Evolutionary conservation across 2,797 vertebrate genomes (phyloP).

Genomic region (Caiman crocodilus): DNA sequence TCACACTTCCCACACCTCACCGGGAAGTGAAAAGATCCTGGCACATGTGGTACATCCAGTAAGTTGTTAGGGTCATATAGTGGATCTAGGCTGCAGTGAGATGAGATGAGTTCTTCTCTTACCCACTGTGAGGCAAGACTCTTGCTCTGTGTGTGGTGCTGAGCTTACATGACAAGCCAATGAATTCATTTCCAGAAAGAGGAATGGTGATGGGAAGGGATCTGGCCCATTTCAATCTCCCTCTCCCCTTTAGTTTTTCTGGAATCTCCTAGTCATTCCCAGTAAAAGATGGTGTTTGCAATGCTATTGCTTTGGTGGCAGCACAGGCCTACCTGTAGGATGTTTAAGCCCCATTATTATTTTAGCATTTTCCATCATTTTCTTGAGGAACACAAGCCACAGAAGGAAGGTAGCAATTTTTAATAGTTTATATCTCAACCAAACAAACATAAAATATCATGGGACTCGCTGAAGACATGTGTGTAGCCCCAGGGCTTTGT

Average conservation of each 20-base stretch:
- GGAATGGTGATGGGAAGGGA: accelerated
- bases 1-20: accelerated
- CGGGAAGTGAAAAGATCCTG: background rate
- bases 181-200: background rate
- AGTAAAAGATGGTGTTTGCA: accelerated
- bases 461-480: background rate
- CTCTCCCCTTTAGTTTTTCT: background rate
- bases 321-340: background rate
- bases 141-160: background rate
- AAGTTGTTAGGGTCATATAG: background rate
- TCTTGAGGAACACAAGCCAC: accelerated
- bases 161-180: background rate
- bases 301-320: accelerated
- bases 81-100: background rate
- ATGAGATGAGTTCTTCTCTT: background rate
- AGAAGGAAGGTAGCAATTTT: accelerated
- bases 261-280: accelerated
- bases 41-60: background rate
- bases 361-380: accelerated
- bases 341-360: accelerated
- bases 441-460: background rate
- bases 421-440: background rate
- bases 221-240: background rate
- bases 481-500: background rate
- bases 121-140: background rate